Percentiles rank a stretch among this genome's conserved stretches.
Conservation (phyloP, 2,113 vertebrate species). For the Melanostigma gelatinosum region DNA sequence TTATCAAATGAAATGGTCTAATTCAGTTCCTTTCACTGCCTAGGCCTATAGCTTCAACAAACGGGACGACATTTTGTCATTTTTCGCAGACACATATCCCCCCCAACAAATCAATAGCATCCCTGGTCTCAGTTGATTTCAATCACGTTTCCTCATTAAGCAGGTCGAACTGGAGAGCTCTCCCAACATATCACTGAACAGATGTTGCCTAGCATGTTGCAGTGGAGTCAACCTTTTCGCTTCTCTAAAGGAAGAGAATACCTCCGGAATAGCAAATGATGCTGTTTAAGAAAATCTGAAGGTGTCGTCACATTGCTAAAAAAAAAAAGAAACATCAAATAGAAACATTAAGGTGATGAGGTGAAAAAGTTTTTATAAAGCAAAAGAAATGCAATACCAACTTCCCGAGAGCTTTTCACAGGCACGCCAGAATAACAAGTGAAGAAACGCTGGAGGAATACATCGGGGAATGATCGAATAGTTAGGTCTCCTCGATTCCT, state of each 20-base stretch:
- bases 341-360: constrained; percentile 7
- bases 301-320: background rate
- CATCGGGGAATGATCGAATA: constrained; percentile 24
- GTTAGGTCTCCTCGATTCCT: constrained; percentile 14
- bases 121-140: constrained; percentile 4
- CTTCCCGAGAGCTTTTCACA: constrained; percentile 12
- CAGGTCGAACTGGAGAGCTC: constrained; percentile 21
- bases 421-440: constrained; percentile 31
- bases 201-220: constrained; percentile 21
- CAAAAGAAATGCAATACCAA: background rate
- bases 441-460: constrained; percentile 12
- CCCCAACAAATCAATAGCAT: constrained; percentile 39
- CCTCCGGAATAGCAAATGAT: background rate
- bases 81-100: constrained; percentile 29
- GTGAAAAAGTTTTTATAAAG: constrained; percentile 9
- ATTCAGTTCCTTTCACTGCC: constrained; percentile 11
- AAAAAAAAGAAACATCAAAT: constrained; percentile 16
- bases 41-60: background rate
- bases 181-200: constrained; percentile 40
- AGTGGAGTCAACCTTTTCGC: constrained; percentile 39
- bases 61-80: constrained; percentile 2
- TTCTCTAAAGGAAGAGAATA: constrained; percentile 24
- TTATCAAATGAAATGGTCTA: constrained; percentile 19
- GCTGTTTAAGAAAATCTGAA: constrained; percentile 3
- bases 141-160: background rate